Base-by-base conservation (phyloP, 1,140 invertebrate species). In the Trachelipus rathkii region DNA sequence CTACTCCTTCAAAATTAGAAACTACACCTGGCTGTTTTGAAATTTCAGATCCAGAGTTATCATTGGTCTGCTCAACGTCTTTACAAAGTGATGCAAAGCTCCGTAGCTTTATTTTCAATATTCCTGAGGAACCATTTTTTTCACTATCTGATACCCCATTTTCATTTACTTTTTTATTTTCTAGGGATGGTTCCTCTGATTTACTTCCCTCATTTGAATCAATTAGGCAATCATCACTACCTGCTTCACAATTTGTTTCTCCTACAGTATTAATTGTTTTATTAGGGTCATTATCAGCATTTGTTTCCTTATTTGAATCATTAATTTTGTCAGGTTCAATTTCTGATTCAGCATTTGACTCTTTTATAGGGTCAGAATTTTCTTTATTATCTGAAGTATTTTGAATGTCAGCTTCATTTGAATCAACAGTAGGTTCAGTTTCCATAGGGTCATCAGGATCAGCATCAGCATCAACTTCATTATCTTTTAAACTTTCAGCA, bases 1-100 rank as follows among this genome's bases (percentile, higher is more conserved):
- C 75, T 45, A 75, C 74, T 46, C 67, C 66, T 8, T 60, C 50
- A 60, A 60, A 60, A 60, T 60, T 13, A 60, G 19, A 15, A 19
- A 19, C 11, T 60, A 19, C 11, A 60, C 19, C 19, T 13, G 11
- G 11, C 11, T 60, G 11, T 4, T 15, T 15, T 60, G 50, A 60
- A 60, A 4, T 1, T 60, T 60, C 19, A 15, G 50, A 15, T 15
- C 19, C 50, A 15, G 50, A 60, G 4, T 60, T 13, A 15, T 60
- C 50, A 15, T 60, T 19, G 11, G 11, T 19, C 11, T 60, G 50
- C 1, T 13, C 50, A 60, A 10, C 46, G 15, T 19, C 19, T 19
- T 60, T 19, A 60, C 50, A 60, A 60, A 60, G 50, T 15, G 50
- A 60, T 4, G 50, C 50, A 60, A 60, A 19, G 8, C 50, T 60